Percentiles rank a stretch among this genome's conserved stretches.
phyloP scores from a whole-genome alignment of 2,797 vertebrate species.

The Ctenochaetus hawaiiensis region DNA sequence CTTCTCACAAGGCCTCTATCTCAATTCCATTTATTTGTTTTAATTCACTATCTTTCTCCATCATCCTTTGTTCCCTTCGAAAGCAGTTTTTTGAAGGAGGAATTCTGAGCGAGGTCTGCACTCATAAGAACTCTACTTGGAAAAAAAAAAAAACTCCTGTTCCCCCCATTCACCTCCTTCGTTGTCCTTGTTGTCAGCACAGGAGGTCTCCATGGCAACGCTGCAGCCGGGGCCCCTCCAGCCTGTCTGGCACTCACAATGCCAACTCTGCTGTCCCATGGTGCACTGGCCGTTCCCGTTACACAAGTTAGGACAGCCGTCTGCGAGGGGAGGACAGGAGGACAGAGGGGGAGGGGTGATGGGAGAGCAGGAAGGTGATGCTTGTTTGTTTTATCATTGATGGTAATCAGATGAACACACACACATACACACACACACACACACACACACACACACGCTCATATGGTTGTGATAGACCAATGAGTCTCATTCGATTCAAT shows the following conservation, averaged over 20 bases:
- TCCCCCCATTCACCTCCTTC: constrained; percentile 91
- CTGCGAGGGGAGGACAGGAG: constrained; percentile 79
- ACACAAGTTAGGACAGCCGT: constrained; percentile 98
- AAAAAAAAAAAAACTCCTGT: background rate
- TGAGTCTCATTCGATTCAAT: constrained; percentile 50
- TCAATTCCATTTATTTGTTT: constrained; percentile 35
- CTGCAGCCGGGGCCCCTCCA: constrained; percentile 98
- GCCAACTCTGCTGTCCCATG: constrained; percentile 99
- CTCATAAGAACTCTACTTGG: background rate
- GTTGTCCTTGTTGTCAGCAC: constrained; percentile 98
- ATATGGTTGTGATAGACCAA: constrained; percentile 53
- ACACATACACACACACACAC: background rate
- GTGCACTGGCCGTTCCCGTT: constrained; percentile 98
- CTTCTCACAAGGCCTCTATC: constrained; percentile 42
- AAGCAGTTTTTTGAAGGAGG: background rate
- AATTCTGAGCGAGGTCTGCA: background rate
- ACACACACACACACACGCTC: constrained; percentile 21
- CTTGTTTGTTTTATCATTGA: constrained; percentile 56
- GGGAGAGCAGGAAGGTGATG: constrained; percentile 51
- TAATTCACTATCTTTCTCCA: constrained; percentile 32
- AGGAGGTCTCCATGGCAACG: constrained; percentile 99
- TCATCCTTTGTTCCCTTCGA: constrained; percentile 21
- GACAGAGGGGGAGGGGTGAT: constrained; percentile 9
- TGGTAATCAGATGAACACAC: constrained; percentile 43
- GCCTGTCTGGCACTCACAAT: constrained; percentile 98